Conservation (phyloP, 2,888 invertebrate species). For the Drosophila hamatofila region DNA sequence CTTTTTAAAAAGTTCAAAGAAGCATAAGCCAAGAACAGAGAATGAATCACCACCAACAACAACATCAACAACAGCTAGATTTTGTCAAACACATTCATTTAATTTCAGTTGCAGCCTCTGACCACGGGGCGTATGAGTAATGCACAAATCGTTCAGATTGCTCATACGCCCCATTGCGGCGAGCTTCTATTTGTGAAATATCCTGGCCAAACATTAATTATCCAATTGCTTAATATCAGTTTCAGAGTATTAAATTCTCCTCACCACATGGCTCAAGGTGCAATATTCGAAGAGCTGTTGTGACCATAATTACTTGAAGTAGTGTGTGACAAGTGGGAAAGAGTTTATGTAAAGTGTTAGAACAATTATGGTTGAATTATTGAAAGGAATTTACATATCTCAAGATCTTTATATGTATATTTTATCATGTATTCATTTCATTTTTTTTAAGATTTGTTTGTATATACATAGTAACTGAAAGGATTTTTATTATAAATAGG, state of each 20-base stretch:
- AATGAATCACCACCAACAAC: constrained; percentile 1
- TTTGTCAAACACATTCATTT: not conserved
- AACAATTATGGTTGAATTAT: not conserved
- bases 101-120: not conserved
- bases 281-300: not conserved
- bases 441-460: too few species aligned
- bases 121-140: constrained; percentile 52
- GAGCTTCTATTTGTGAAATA: constrained; percentile 24
- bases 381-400: not conserved
- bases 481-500: too few species aligned
- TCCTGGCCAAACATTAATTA: constrained; percentile 36
- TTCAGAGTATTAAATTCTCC: constrained; percentile 2
- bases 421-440: too few species aligned
- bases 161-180: constrained; percentile 47
- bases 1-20: constrained; percentile 52
- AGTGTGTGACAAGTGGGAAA: not conserved
- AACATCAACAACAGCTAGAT: not conserved
- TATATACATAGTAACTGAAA: too few species aligned
- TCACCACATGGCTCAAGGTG: not conserved
- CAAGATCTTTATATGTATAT: too few species aligned
- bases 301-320: not conserved
- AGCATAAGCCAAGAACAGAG: constrained; percentile 20
- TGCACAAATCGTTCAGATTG: constrained; percentile 49
- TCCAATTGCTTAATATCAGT: not conserved
- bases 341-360: not conserved